These are phyloP conservation scores for Trichogramma dendrolimi DNA, from an alignment of 2,888 invertebrate genomes.

Conservation along the genomic window DNA sequence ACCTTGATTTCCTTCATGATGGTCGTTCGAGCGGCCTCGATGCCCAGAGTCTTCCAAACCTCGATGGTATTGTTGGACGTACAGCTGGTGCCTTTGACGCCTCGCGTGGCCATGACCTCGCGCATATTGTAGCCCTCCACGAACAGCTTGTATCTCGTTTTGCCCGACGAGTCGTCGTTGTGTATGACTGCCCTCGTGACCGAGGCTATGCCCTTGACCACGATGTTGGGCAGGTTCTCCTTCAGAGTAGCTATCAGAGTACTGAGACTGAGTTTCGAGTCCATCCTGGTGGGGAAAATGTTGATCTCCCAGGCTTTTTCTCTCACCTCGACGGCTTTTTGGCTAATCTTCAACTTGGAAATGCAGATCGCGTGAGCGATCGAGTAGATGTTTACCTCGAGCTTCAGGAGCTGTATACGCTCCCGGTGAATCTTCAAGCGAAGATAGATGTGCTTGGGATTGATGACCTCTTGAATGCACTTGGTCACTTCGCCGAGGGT, in stretches of 20 bases:
- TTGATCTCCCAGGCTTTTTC: conserved; percentile 70
- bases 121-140: conserved; percentile 93
- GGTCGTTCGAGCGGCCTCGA: conserved; percentile 95
- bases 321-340: conserved; percentile 60
- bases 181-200: conserved; percentile 83
- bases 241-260: neutral
- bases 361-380: conserved; percentile 74
- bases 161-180: conserved; percentile 67
- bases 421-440: conserved; percentile 84
- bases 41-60: conserved; percentile 81
- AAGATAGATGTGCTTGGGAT: conserved; percentile 80
- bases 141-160: conserved; percentile 75
- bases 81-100: conserved; percentile 77
- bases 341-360: conserved; percentile 71
- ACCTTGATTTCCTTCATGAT: conserved; percentile 94
- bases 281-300: conserved; percentile 62
- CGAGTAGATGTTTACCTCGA: conserved; percentile 76
- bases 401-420: conserved; percentile 77
- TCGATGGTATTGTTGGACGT: conserved; percentile 92
- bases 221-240: conserved; percentile 7
- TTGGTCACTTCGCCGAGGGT: conserved; percentile 77
- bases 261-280: conserved; percentile 54
- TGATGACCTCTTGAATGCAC: conserved; percentile 86
- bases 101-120: conserved; percentile 88
- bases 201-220: conserved; percentile 66